These are phyloP conservation scores for Pollenia angustigena DNA, from an alignment of 2,888 invertebrate genomes.

Conservation along the genomic window DNA sequence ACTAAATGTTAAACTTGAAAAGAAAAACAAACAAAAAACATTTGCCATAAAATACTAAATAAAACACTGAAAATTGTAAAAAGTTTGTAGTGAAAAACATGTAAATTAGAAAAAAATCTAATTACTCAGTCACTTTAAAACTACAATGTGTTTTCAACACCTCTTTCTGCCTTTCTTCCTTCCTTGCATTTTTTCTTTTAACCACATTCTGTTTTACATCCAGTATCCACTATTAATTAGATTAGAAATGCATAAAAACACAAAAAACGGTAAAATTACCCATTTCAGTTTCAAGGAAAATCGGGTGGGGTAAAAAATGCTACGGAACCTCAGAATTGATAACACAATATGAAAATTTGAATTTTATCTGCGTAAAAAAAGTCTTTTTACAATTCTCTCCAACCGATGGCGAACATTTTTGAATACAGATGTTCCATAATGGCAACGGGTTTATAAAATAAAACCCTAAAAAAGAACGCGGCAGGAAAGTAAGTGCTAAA, in stretches of 20 bases:
- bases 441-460: slow-evolving; percentile 5
- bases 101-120: slow-evolving; percentile 49
- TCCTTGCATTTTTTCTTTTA: neutral
- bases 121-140: slow-evolving; percentile 57
- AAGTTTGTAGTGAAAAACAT: slow-evolving; percentile 42
- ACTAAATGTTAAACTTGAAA: slow-evolving; percentile 39
- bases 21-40: slow-evolving; percentile 11
- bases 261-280: slow-evolving; percentile 1
- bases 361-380: slow-evolving; percentile 22
- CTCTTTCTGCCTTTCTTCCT: slow-evolving; percentile 6
- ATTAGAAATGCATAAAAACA: slow-evolving; percentile 64
- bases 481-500: slow-evolving; percentile 5
- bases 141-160: slow-evolving; percentile 2
- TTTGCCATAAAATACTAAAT: slow-evolving; percentile 38
- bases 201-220: slow-evolving; percentile 23
- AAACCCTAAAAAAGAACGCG: neutral
- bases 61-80: slow-evolving; percentile 15
- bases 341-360: slow-evolving; percentile 42
- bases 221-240: slow-evolving; percentile 56
- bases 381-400: neutral
- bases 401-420: slow-evolving; percentile 1
- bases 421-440: slow-evolving; percentile 51
- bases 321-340: slow-evolving; percentile 44
- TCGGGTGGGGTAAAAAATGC: neutral
- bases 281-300: neutral